Percentiles rank a stretch among this genome's conserved stretches.
Evolutionary conservation across 1,140 invertebrate species (phyloP).

Genomic region (Brachionus koreanus): DNA sequence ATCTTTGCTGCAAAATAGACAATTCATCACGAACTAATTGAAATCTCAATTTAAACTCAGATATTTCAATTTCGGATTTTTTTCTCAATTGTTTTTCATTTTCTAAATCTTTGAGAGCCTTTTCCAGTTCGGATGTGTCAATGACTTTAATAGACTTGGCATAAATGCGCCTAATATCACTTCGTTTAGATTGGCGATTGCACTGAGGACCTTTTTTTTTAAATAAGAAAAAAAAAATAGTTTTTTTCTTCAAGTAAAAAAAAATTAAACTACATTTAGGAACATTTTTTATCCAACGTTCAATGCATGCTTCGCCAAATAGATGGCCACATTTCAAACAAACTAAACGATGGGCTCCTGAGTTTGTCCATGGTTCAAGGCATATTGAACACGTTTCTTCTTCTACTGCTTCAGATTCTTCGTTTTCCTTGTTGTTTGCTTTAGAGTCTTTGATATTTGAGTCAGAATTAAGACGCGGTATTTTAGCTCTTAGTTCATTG

Average conservation of each 20-base stretch:
- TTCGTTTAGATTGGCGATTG: conserved; percentile 69
- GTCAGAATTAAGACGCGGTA: conserved; percentile 15
- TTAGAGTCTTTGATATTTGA: neutral
- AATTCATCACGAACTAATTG: conserved; percentile 50
- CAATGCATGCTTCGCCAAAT: conserved; percentile 77
- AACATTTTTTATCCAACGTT: conserved; percentile 68
- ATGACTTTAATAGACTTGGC: conserved; percentile 63
- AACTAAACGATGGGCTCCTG: conserved; percentile 75
- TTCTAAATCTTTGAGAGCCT: conserved; percentile 61
- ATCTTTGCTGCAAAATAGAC: conserved; percentile 54
- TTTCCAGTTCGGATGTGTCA: conserved; percentile 67
- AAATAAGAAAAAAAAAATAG: neutral
- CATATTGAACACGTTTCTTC: conserved; percentile 72
- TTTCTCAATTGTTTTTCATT: conserved; percentile 56
- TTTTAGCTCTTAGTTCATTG: conserved; percentile 5
- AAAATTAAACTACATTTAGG: conserved; percentile 61
- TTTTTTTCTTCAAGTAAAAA: neutral
- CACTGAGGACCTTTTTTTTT: conserved; percentile 67
- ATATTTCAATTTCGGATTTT: conserved; percentile 60
- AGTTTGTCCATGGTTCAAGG: conserved; percentile 76
- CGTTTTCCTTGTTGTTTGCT: neutral
- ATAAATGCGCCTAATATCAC: conserved; percentile 73
- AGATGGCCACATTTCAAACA: conserved; percentile 83
- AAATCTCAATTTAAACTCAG: conserved; percentile 56
- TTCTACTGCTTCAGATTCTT: neutral